phyloP scores from a whole-genome alignment of 2,888 invertebrate genomes.

The Ditula angustiorana region DNA sequence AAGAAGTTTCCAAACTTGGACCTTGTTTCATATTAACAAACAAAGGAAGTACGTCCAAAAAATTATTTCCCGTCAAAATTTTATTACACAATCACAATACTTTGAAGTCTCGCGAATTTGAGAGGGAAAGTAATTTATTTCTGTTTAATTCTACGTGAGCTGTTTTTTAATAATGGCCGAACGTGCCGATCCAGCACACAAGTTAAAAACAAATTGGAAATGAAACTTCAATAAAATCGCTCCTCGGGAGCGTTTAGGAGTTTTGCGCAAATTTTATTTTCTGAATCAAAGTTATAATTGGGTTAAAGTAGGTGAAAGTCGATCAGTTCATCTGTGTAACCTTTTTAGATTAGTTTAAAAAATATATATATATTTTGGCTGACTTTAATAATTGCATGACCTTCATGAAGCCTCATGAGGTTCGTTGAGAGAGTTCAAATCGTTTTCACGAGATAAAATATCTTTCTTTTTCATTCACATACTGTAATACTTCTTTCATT shows the following conservation, averaged over 20 bases:
- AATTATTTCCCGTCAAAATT: constrained; percentile 36
- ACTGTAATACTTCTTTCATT: too few species aligned
- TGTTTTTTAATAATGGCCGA: constrained; percentile 36
- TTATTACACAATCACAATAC: constrained; percentile 34
- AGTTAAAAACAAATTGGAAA: constrained; percentile 37
- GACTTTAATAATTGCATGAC: too few species aligned
- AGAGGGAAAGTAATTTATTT: constrained; percentile 35
- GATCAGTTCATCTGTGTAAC: not conserved
- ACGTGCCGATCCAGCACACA: constrained; percentile 30
- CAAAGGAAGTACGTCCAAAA: constrained; percentile 23
- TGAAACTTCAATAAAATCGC: constrained; percentile 22
- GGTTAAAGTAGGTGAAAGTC: not conserved
- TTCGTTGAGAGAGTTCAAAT: too few species aligned
- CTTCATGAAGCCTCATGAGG: too few species aligned
- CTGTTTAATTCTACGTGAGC: constrained; percentile 39
- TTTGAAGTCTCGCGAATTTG: constrained; percentile 31
- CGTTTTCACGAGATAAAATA: too few species aligned
- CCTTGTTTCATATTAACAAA: constrained; percentile 17
- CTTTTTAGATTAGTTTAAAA: not conserved
- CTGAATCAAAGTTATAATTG: constrained; percentile 6
- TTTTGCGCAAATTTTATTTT: constrained; percentile 10
- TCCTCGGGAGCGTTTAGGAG: not conserved
- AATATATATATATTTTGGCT: too few species aligned
- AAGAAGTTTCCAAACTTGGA: constrained; percentile 2
- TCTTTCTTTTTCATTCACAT: too few species aligned